Percentiles rank a stretch among this genome's conserved stretches.
These are phyloP conservation scores for Simalia tracyae DNA, from an alignment of 2,797 vertebrate species.

Conservation along the genomic window DNA sequence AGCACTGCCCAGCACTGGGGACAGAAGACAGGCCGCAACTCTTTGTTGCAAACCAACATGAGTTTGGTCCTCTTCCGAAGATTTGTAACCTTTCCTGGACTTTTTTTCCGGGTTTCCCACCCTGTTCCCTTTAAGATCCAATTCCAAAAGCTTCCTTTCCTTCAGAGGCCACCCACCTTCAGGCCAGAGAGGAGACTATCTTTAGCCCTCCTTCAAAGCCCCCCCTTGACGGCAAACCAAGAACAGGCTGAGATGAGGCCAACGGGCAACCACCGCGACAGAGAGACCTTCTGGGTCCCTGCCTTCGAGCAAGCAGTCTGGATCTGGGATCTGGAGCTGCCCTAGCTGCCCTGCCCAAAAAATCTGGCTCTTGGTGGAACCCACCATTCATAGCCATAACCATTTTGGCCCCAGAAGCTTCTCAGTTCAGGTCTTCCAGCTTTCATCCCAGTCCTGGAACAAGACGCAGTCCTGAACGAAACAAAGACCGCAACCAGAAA, in stretches of 20 bases:
- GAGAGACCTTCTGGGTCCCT: fast-evolving
- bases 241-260: background rate
- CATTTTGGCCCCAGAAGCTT: background rate
- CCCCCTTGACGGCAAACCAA: background rate
- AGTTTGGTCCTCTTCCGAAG: background rate
- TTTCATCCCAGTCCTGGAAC: too few relatives aligned
- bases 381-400: too few relatives aligned
- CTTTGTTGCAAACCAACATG: background rate
- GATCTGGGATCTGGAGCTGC: background rate
- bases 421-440: background rate
- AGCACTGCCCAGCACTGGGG: background rate
- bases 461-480: background rate
- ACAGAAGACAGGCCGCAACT: too few relatives aligned
- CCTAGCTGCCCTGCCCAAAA: background rate
- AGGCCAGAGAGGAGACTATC: background rate
- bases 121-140: too few relatives aligned
- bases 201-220: background rate
- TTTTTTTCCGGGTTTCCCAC: background rate
- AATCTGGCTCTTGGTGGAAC: background rate
- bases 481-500: background rate
- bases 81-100: background rate
- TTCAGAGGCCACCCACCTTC: background rate
- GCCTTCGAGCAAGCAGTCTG: too few relatives aligned
- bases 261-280: background rate
- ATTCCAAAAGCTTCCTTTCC: background rate